These are phyloP conservation scores for Drepana arcuata DNA, from an alignment of 1,140 invertebrate genomes.

Conservation along the genomic window DNA sequence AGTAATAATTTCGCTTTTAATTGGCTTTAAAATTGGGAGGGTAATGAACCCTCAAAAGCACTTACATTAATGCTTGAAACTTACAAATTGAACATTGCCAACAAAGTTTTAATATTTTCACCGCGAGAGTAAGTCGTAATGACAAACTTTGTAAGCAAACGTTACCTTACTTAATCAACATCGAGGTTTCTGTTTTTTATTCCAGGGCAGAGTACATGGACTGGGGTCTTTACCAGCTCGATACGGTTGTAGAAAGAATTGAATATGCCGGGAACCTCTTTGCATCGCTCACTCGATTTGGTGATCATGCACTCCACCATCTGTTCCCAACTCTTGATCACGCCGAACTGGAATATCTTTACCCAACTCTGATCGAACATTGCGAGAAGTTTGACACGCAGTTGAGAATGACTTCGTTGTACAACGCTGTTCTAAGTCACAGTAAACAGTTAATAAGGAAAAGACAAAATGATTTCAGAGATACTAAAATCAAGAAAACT, in stretches of 20 bases:
- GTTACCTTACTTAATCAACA: too few relatives aligned
- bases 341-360: slow-evolving; percentile 72
- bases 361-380: slow-evolving; percentile 48
- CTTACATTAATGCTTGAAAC: too few relatives aligned
- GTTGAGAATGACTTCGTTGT: slow-evolving; percentile 36
- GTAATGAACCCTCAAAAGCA: too few relatives aligned
- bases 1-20: too few relatives aligned
- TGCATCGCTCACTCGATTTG: slow-evolving; percentile 80
- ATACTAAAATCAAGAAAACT: slow-evolving; percentile 9
- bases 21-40: too few relatives aligned
- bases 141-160: too few relatives aligned
- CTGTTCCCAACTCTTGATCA: slow-evolving; percentile 88
- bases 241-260: slow-evolving; percentile 80
- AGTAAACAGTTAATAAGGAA: slow-evolving; percentile 49
- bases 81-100: too few relatives aligned
- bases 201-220: slow-evolving; percentile 72
- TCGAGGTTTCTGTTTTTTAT: too few relatives aligned
- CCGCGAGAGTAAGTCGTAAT: too few relatives aligned
- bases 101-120: too few relatives aligned
- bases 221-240: slow-evolving; percentile 86
- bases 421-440: slow-evolving; percentile 35
- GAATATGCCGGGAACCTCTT: slow-evolving; percentile 72
- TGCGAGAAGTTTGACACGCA: slow-evolving; percentile 48
- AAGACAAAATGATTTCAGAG: slow-evolving; percentile 37
- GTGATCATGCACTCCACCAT: slow-evolving; percentile 86